A percentile compares a stretch with the other conserved stretches of the same genome.
Conservation (phyloP, 1,140 invertebrate species). For the Anoplophora glabripennis region DNA sequence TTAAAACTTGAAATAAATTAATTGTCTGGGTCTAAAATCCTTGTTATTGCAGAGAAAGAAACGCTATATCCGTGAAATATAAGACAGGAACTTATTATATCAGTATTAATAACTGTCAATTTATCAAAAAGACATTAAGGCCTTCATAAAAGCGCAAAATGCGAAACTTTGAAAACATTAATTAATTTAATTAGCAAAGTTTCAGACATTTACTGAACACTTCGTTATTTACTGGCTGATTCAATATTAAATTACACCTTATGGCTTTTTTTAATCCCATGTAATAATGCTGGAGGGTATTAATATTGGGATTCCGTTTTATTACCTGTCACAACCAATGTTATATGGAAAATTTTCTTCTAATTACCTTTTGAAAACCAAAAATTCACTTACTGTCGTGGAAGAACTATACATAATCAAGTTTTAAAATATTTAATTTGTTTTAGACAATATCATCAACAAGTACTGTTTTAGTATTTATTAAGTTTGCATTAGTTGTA, state of each 20-base stretch:
- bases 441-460: too few relatives aligned
- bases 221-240: conserved; percentile 37
- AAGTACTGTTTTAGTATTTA: too few relatives aligned
- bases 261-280: conserved; percentile 14
- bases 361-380: too few relatives aligned
- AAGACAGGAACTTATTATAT: conserved; percentile 20
- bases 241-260: conserved; percentile 32
- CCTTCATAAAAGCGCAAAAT: conserved; percentile 30
- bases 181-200: conserved; percentile 45
- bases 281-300: conserved; percentile 1
- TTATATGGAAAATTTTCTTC: too few relatives aligned
- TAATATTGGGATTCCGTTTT: too few relatives aligned
- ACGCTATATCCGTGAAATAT: background rate
- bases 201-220: conserved; percentile 34
- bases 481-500: too few relatives aligned
- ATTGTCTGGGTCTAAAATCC: too few relatives aligned
- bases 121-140: conserved; percentile 43
- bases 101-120: conserved; percentile 44
- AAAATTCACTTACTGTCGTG: too few relatives aligned
- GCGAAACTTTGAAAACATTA: conserved; percentile 41
- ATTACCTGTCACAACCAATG: too few relatives aligned
- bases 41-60: background rate
- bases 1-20: too few relatives aligned
- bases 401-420: too few relatives aligned
- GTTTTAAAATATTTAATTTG: too few relatives aligned